Evolutionary conservation across 2,888 invertebrate genomes (phyloP), one percentile per base, ranked within the genome.

Genomic region (Oligia latruncula): DNA sequence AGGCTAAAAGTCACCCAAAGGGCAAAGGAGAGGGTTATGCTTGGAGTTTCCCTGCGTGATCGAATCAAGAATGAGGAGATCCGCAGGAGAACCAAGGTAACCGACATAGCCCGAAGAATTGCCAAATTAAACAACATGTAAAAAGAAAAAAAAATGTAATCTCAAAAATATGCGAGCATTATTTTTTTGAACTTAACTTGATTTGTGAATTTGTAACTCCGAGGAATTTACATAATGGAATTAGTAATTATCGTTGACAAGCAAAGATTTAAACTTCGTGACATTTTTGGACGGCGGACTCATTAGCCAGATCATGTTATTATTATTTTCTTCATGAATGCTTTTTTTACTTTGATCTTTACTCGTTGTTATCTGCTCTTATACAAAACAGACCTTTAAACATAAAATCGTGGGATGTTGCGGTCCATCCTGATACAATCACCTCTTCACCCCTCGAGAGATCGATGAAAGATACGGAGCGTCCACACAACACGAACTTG

Each of bases 161-260:
- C 40, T 52, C 29, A 35, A 62, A 82, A 73, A 71, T 71, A 20
- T 62, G 43, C 43, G 23, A 52, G 40, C 5, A 35, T 52, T n/a
- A 49, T 68, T 67, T 77, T 76, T 83, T 23, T 46, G 4, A 20
- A 46, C 40, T 20, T 62, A 58, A 78, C 67, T 83, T 72, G 43
- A 49, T 71, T 83, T 71, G 29, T 46, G 40, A 81, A 55, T 68
- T 77, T 68, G 62, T 68, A 75, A 62, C 62, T 68, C 82, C 23
- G 35, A n/a, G 3, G 23, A 68, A 82, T 82, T 82, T 77, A 58
- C 82, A 67, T 82, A 82, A 67, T 15, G 64, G 43, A 78, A 83
- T 78, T 49, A 68, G n/a, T 77, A 77, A 81, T 71, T 78, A 82
- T 72, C 15, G 1, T 78, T 68, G 71, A 40, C 49, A 83, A 78